Conservation (phyloP, 2,888 invertebrate genomes). For the Drosophila hawaiiensis region DNA sequence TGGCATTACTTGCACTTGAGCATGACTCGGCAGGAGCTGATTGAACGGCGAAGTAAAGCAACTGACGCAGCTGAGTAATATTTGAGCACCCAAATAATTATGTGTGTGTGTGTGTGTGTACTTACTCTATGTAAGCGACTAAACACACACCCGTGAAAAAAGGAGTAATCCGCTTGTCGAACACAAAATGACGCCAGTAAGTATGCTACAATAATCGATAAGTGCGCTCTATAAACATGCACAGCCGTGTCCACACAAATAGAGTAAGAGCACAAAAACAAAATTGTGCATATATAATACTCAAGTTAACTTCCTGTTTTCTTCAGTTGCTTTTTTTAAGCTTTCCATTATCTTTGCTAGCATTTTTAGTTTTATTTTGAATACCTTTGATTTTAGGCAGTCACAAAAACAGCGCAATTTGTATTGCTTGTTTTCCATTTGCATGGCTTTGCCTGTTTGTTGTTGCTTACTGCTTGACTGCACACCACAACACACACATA, state of each 20-base stretch:
- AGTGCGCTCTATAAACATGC: conserved; percentile 35
- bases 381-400: neutral
- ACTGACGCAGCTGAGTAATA: conserved; percentile 30
- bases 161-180: conserved; percentile 43
- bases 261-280: neutral
- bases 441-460: conserved; percentile 11
- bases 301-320: neutral
- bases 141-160: conserved; percentile 4
- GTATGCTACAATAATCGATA: conserved; percentile 80
- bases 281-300: neutral
- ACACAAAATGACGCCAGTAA: conserved; percentile 66
- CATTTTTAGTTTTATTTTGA: neutral
- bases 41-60: conserved; percentile 4
- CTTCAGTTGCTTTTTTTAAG: neutral
- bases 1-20: conserved; percentile 65
- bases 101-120: neutral
- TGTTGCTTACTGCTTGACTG: conserved; percentile 57
- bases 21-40: conserved; percentile 53
- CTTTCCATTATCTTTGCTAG: neutral
- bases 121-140: conserved; percentile 6
- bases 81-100: conserved; percentile 16
- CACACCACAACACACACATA: conserved; percentile 42
- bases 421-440: no score
- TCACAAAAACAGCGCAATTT: neutral
- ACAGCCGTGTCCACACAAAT: conserved; percentile 5